Percentiles rank a stretch among this genome's conserved stretches.
These are phyloP conservation scores for Ceratosolen solmsi DNA, from an alignment of 1,140 invertebrate species.

Conservation along the genomic window DNA sequence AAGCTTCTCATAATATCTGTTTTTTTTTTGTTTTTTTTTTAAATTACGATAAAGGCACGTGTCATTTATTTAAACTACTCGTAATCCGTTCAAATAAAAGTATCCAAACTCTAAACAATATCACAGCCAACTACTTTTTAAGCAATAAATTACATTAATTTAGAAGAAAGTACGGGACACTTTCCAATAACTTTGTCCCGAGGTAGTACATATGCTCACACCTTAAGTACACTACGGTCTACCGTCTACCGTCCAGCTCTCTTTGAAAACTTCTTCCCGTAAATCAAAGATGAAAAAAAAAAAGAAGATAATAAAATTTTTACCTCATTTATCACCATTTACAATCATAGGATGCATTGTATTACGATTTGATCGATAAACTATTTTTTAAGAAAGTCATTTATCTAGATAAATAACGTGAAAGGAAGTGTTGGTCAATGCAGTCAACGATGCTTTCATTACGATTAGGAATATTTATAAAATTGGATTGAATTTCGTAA, in stretches of 20 bases:
- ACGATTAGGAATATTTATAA: too few species aligned
- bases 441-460: too few species aligned
- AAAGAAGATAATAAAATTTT: too few species aligned
- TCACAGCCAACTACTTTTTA: slow-evolving; percentile 2
- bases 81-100: not conserved
- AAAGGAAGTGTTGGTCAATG: too few species aligned
- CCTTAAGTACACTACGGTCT: slow-evolving; percentile 1
- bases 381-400: too few species aligned
- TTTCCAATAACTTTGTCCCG: slow-evolving; percentile 38
- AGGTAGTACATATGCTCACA: slow-evolving; percentile 41
- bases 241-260: slow-evolving; percentile 13
- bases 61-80: not conserved
- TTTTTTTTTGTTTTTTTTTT: too few species aligned
- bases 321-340: not conserved
- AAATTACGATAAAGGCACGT: too few species aligned
- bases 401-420: too few species aligned
- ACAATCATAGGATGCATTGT: not conserved
- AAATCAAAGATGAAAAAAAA: slow-evolving; percentile 7
- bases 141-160: slow-evolving; percentile 38
- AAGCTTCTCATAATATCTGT: not conserved
- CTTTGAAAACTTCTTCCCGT: slow-evolving; percentile 24
- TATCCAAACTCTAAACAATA: not conserved
- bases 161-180: slow-evolving; percentile 12
- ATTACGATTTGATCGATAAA: too few species aligned
- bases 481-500: too few species aligned